phyloP scores from a whole-genome alignment of 2,888 invertebrate genomes.

The Rhamnusium bicolor region DNA sequence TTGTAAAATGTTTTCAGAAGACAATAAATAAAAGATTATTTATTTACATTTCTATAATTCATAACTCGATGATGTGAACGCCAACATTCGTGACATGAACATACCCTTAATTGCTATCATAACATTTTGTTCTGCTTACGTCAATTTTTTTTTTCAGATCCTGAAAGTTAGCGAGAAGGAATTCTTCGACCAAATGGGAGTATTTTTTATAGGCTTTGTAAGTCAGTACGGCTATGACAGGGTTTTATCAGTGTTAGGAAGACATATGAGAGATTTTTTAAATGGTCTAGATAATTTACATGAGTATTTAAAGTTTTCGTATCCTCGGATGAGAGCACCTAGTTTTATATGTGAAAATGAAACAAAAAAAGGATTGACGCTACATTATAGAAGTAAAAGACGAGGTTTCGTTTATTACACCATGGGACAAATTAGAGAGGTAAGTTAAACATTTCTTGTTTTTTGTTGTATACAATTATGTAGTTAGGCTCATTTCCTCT shows the following conservation, averaged over 20 bases:
- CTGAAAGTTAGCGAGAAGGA: constrained; percentile 90
- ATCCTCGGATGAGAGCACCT: constrained; percentile 92
- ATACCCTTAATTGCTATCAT: too few species aligned
- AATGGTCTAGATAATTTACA: constrained; percentile 97
- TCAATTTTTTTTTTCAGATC: constrained; percentile 75
- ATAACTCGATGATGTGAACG: too few species aligned
- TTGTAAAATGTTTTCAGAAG: too few species aligned
- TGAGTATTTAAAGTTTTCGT: constrained; percentile 96
- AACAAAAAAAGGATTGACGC: constrained; percentile 89
- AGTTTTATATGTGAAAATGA: constrained; percentile 98
- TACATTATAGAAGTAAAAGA: constrained; percentile 94
- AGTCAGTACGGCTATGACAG: constrained; percentile 96
- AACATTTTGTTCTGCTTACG: background rate
- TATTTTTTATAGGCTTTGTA: constrained; percentile 93
- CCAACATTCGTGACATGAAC: too few species aligned
- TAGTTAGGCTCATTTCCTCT: too few species aligned
- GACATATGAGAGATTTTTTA: constrained; percentile 96
- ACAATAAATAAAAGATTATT: too few species aligned
- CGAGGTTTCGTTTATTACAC: constrained; percentile 97
- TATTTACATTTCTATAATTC: too few species aligned
- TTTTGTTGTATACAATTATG: too few species aligned
- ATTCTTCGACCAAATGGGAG: constrained; percentile 96
- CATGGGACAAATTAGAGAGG: constrained; percentile 95
- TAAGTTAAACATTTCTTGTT: constrained; percentile 63
- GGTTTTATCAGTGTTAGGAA: constrained; percentile 89